Percentiles rank a stretch among this genome's conserved stretches.
These are phyloP conservation scores for Tenthredo distinguenda DNA, from an alignment of 2,888 invertebrate species.

Conservation along the genomic window DNA sequence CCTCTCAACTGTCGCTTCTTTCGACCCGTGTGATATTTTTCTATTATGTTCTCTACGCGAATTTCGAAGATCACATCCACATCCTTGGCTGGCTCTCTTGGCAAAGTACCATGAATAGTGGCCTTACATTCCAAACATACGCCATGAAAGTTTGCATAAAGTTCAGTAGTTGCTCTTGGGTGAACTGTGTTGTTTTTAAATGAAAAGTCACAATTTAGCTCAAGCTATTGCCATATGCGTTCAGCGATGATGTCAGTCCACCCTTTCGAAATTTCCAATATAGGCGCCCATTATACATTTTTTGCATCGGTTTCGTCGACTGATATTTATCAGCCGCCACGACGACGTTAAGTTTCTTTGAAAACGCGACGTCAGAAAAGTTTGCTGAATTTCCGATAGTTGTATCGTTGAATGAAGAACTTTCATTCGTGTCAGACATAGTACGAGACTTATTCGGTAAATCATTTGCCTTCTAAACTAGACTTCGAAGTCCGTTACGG, in stretches of 20 bases:
- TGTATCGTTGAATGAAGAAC: not conserved
- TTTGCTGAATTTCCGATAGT: slow-evolving; percentile 1
- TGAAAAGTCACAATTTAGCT: slow-evolving; percentile 52
- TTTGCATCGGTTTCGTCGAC: slow-evolving; percentile 49
- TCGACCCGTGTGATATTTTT: slow-evolving; percentile 11
- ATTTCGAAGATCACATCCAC: slow-evolving; percentile 52
- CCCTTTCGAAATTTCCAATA: slow-evolving; percentile 55
- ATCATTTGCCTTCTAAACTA: not conserved
- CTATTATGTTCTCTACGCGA: not conserved
- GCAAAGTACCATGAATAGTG: slow-evolving; percentile 43
- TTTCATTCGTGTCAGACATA: not conserved
- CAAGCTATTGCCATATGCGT: slow-evolving; percentile 52
- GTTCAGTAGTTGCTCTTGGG: slow-evolving; percentile 21
- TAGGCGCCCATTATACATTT: slow-evolving; percentile 52
- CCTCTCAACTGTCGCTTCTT: slow-evolving; percentile 33
- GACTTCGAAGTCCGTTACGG: slow-evolving; percentile 53
- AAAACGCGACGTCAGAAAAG: slow-evolving; percentile 23
- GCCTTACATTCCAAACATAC: slow-evolving; percentile 52
- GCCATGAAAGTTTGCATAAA: slow-evolving; percentile 47
- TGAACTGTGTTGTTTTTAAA: slow-evolving; percentile 55
- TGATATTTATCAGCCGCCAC: slow-evolving; percentile 52
- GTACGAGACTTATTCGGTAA: not conserved
- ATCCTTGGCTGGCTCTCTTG: slow-evolving; percentile 49
- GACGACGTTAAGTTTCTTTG: slow-evolving; percentile 53
- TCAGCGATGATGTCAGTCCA: slow-evolving; percentile 55